Conservation (phyloP, 2,113 vertebrate genomes). For the Zosterops pallidus region DNA sequence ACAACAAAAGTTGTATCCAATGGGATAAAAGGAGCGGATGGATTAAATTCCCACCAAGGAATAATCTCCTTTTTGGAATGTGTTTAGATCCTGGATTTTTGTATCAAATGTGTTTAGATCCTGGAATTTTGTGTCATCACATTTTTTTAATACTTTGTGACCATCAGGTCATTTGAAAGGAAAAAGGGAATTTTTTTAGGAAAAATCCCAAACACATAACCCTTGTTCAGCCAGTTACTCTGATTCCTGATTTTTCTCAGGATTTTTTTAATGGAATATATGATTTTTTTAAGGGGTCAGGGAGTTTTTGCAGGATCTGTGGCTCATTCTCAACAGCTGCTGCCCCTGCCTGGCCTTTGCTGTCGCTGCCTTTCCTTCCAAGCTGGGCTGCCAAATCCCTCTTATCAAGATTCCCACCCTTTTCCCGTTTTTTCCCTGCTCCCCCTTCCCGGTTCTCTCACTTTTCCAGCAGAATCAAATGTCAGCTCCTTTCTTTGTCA, state of each 20-base stretch:
- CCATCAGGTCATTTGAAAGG: too few relatives aligned
- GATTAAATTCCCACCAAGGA: background rate
- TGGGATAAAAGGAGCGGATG: too few relatives aligned
- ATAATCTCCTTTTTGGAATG: background rate
- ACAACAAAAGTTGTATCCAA: background rate
- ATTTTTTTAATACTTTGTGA: background rate
- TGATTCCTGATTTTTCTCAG: background rate
- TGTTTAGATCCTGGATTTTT: background rate
- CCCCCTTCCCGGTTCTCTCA: background rate
- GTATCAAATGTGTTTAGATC: background rate
- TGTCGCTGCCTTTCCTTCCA: background rate
- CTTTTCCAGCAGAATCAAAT: background rate
- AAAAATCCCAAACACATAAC: fast-evolving
- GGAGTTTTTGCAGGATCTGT: background rate
- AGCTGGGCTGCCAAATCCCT: background rate
- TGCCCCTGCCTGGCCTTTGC: background rate
- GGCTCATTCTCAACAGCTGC: background rate
- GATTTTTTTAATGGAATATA: background rate
- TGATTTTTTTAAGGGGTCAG: background rate
- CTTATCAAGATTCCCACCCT: background rate
- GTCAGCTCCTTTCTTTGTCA: background rate
- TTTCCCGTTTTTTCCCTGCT: background rate
- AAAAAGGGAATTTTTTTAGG: fast-evolving
- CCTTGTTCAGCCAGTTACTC: background rate
- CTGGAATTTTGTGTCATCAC: fast-evolving